phyloP scores from a whole-genome alignment of 1,140 invertebrate species.

The Anthonomus grandis region DNA sequence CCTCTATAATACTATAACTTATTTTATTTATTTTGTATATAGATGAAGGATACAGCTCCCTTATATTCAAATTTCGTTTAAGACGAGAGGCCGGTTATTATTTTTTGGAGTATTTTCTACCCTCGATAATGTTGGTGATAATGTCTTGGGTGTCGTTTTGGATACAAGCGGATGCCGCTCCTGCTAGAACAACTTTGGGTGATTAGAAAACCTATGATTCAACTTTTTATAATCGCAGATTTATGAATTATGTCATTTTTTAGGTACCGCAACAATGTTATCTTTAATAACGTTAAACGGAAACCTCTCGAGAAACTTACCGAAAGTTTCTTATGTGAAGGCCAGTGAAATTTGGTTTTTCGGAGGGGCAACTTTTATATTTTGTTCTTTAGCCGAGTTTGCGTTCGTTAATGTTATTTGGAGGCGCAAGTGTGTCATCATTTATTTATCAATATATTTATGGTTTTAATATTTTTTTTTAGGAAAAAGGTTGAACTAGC shows the following conservation, averaged over 20 bases:
- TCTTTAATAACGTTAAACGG: conserved; percentile 83
- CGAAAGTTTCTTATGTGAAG: conserved; percentile 86
- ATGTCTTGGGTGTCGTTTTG: conserved; percentile 91
- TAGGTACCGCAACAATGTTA: conserved; percentile 79
- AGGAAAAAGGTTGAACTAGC: conserved; percentile 78
- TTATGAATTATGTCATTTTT: neutral
- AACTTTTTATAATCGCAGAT: neutral
- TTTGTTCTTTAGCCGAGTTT: conserved; percentile 82
- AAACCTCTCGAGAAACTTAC: conserved; percentile 75
- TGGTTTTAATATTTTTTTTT: conserved; percentile 29
- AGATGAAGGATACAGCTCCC: conserved; percentile 78
- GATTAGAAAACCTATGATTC: too few relatives aligned
- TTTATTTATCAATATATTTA: neutral
- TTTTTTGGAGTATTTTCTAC: conserved; percentile 86
- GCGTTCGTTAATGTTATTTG: conserved; percentile 87
- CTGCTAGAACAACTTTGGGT: conserved; percentile 76
- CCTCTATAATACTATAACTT: neutral
- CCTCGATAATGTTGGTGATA: conserved; percentile 81
- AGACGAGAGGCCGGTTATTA: conserved; percentile 82
- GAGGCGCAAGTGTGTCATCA: conserved; percentile 67
- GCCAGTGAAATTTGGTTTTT: conserved; percentile 87
- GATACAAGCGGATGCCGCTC: conserved; percentile 83
- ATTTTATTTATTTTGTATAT: conserved; percentile 44
- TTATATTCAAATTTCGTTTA: conserved; percentile 73
- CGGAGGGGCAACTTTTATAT: conserved; percentile 79